Evolutionary conservation across 2,113 vertebrate genomes (phyloP).

Genomic region (human (Homo sapiens)): DNA sequence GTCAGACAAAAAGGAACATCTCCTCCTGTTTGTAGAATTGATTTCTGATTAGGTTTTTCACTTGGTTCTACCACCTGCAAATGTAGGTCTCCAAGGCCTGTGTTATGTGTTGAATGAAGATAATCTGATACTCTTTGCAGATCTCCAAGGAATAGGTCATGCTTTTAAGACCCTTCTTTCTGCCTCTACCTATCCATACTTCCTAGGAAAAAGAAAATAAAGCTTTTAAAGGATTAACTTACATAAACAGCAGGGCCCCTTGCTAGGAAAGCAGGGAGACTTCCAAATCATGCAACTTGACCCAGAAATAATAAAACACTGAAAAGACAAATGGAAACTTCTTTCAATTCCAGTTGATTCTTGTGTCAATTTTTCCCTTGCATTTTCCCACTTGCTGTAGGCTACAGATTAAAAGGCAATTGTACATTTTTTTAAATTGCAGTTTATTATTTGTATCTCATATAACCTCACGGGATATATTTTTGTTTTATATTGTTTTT

Average conservation of each 20-base stretch:
- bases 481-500: neutral
- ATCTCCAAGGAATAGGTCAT: neutral
- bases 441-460: neutral
- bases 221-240: constrained; percentile 11
- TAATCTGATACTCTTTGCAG: neutral
- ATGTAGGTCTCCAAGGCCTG: neutral
- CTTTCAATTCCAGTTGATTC: neutral
- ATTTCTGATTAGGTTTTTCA: constrained; percentile 55
- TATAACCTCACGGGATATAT: neutral
- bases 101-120: neutral
- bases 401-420: neutral
- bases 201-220: neutral
- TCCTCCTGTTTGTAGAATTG: constrained; percentile 47
- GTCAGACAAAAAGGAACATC: constrained; percentile 37
- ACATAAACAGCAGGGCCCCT: neutral
- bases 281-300: neutral
- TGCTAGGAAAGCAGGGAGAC: neutral
- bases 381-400: neutral
- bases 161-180: rapidly evolving
- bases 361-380: neutral
- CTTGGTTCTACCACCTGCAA: neutral
- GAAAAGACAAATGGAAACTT: neutral
- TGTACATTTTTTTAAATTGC: neutral
- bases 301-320: neutral
- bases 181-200: neutral